Evolutionary conservation across 2,888 invertebrate species (phyloP).

Genomic region (Melieria omissa): DNA sequence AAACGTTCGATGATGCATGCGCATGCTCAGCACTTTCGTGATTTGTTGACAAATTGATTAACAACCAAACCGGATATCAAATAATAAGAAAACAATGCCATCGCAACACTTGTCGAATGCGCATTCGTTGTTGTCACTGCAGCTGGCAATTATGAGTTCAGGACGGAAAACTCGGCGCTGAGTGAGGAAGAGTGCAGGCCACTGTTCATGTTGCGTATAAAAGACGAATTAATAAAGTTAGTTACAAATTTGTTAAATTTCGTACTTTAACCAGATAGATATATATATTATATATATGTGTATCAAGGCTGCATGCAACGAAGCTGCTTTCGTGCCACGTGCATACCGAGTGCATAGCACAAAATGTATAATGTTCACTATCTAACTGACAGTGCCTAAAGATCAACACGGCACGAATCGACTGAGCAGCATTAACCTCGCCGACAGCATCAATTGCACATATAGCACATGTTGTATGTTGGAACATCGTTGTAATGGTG

Average conservation of each 20-base stretch:
- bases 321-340: too few species aligned
- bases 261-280: background rate
- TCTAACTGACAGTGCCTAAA: too few species aligned
- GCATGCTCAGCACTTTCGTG: background rate
- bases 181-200: constrained; percentile 20
- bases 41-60: constrained; percentile 23
- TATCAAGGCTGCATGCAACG: too few species aligned
- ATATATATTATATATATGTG: too few species aligned
- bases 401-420: too few species aligned
- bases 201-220: constrained; percentile 18
- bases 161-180: background rate
- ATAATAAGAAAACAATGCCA: constrained; percentile 14
- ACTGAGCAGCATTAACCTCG: too few species aligned
- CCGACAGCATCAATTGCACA: too few species aligned
- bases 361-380: background rate
- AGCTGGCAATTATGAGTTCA: background rate
- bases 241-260: constrained; percentile 4
- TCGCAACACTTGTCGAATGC: background rate
- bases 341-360: background rate
- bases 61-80: constrained; percentile 27
- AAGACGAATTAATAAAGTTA: constrained; percentile 4
- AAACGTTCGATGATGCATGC: constrained; percentile 9
- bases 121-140: constrained; percentile 2
- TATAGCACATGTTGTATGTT: too few species aligned
- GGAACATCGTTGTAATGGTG: too few species aligned